Evolutionary conservation across 2,797 vertebrate genomes (phyloP), one percentile per base, ranked within the genome.

Genomic region (Dallia pectoralis): DNA sequence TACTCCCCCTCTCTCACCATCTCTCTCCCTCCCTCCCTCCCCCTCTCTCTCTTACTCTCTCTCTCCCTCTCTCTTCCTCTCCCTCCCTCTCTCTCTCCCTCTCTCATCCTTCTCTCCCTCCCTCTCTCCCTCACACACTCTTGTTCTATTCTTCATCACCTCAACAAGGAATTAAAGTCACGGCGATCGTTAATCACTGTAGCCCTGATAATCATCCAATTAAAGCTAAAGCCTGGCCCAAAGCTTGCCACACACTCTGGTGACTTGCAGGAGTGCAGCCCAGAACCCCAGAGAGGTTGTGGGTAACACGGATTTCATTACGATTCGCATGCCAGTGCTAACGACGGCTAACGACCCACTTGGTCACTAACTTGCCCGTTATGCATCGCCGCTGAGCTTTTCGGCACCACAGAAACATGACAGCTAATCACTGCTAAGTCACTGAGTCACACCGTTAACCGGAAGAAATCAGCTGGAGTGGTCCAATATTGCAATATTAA

Each of bases 121-220:
- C 30, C 0, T 1, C 25, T 8, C 36, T 48, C 11, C 4, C 40
- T 49, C 53, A 33, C 56, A 33, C 18, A n/a, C n/a, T n/a, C 66
- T 69, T 19, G 49, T 49, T 79, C 83, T 78, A 67, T 80, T 81
- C n/a, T 66, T 68, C 11, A 72, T 79, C 12, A 81, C 88, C 81
- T 79, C 77, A 86, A 85, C 59, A 84, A 86, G 87, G 85, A 89
- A 93, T 92, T 93, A 90, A 83, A 87, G 84, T 83, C 85, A 84
- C 88, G 71, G 81, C 36, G 80, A 89, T 91, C 86, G 85, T 93
- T 91, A 92, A 92, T 93, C 91, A 93, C 87, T 85, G 81, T 84
- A 22, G 80, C 87, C 75, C 83, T 87, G 79, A 80, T 87, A 87
- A 93, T 92, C 91, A 91, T 91, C 92, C 91, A 88, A 89, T 84